Evolutionary conservation across 2,888 invertebrate genomes (phyloP).

Genomic region (Adelphocoris suturalis): DNA sequence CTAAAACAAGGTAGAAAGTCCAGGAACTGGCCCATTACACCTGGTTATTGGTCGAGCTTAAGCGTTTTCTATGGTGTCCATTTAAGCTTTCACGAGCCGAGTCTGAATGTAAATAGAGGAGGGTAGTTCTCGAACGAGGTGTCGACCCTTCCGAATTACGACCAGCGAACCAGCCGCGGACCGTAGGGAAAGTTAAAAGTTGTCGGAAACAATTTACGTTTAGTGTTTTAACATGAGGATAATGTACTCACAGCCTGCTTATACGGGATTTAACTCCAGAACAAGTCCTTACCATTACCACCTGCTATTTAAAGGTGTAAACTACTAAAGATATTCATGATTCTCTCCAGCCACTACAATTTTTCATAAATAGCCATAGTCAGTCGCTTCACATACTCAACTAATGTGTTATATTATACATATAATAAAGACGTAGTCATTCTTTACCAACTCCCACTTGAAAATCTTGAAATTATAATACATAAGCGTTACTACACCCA

Average conservation of each 20-base stretch:
- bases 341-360: background rate
- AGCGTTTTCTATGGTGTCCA: constrained; percentile 43
- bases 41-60: constrained; percentile 39
- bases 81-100: constrained; percentile 41
- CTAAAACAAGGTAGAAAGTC: constrained; percentile 49
- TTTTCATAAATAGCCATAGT: no score
- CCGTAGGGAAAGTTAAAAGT: constrained; percentile 15
- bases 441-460: no score
- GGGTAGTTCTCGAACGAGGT: background rate
- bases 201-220: constrained; percentile 1
- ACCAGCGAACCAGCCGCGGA: background rate
- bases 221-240: background rate
- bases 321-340: background rate
- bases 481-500: no score
- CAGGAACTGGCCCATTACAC: constrained; percentile 5
- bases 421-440: no score
- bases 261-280: background rate
- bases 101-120: constrained; percentile 28
- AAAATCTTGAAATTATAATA: no score
- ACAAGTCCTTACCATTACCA: background rate
- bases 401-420: no score
- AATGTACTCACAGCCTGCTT: background rate
- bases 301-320: background rate
- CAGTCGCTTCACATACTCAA: no score
- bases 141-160: constrained; percentile 55